These are phyloP conservation scores for Stratiolaelaps scimitus DNA, from an alignment of 1,140 invertebrate genomes.

Conservation along the genomic window DNA sequence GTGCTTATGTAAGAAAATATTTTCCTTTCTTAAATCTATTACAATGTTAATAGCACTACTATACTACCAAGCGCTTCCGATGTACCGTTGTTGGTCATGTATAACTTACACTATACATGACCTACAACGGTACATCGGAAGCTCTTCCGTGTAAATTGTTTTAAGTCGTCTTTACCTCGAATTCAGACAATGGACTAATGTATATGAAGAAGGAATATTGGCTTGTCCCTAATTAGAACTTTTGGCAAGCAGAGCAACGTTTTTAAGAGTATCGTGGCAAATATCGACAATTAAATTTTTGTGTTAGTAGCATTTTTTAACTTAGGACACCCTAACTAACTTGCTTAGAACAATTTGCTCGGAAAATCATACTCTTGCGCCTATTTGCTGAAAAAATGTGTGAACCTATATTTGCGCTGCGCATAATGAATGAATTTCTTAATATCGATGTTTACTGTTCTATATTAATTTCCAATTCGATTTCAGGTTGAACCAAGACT, in stretches of 20 bases:
- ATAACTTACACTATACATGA: slow-evolving; percentile 39
- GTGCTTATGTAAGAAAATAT: not conserved
- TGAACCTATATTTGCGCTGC: too few species aligned
- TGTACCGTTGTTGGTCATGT: too few species aligned
- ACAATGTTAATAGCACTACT: not conserved
- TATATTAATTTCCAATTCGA: too few species aligned
- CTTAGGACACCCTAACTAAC: not conserved
- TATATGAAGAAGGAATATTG: slow-evolving; percentile 50
- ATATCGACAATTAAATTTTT: slow-evolving; percentile 47
- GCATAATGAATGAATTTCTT: too few species aligned
- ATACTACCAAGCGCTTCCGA: too few species aligned
- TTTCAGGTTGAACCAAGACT: too few species aligned
- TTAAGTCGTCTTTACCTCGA: not conserved
- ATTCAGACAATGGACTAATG: not conserved
- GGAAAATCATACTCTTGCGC: too few species aligned
- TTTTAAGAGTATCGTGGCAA: slow-evolving; percentile 49
- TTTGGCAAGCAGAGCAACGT: slow-evolving; percentile 54
- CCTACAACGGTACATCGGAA: slow-evolving; percentile 49
- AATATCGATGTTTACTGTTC: too few species aligned
- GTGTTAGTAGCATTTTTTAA: slow-evolving; percentile 44
- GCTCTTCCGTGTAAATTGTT: slow-evolving; percentile 49
- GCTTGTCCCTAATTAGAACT: slow-evolving; percentile 50
- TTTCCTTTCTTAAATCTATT: not conserved
- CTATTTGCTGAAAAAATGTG: too few species aligned
- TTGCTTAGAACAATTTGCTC: too few species aligned